Conservation (phyloP, 2,888 invertebrate genomes). For the Nineta flava region DNA sequence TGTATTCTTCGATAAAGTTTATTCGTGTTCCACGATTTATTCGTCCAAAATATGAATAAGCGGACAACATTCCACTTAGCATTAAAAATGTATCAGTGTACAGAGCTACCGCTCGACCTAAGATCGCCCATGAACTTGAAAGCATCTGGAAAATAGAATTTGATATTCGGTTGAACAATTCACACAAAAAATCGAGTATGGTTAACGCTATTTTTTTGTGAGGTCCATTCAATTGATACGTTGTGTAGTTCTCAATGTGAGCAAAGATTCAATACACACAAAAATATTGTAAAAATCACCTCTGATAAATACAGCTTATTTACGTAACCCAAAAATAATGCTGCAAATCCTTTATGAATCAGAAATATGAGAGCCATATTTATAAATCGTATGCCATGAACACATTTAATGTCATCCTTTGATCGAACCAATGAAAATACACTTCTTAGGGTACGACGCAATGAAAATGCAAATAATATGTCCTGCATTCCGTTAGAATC, state of each 20-base stretch:
- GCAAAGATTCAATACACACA: no score
- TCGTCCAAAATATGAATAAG: constrained; percentile 43
- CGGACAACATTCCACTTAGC: constrained; percentile 48
- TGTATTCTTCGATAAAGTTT: constrained; percentile 40
- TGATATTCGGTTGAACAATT: no score
- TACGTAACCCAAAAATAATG: constrained; percentile 47
- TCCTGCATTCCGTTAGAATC: not conserved
- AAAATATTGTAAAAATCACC: constrained; percentile 43
- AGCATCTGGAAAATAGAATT: no score
- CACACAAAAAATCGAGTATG: no score
- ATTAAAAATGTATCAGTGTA: constrained; percentile 58
- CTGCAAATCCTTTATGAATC: constrained; percentile 55
- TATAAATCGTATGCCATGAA: constrained; percentile 48
- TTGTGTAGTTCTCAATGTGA: no score
- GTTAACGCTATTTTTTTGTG: no score
- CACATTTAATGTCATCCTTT: constrained; percentile 39
- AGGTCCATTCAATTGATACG: no score
- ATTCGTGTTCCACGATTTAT: constrained; percentile 35
- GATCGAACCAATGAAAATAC: constrained; percentile 33
- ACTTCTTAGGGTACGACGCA: constrained; percentile 38
- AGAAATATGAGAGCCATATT: constrained; percentile 45
- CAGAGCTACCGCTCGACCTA: constrained; percentile 49
- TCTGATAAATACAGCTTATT: constrained; percentile 50
- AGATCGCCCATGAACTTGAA: constrained; percentile 51
- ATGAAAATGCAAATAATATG: constrained; percentile 42